A percentile compares a stretch with the other conserved stretches of the same genome.
Conservation (phyloP, 2,113 vertebrate genomes). For the Carollia perspicillata region DNA sequence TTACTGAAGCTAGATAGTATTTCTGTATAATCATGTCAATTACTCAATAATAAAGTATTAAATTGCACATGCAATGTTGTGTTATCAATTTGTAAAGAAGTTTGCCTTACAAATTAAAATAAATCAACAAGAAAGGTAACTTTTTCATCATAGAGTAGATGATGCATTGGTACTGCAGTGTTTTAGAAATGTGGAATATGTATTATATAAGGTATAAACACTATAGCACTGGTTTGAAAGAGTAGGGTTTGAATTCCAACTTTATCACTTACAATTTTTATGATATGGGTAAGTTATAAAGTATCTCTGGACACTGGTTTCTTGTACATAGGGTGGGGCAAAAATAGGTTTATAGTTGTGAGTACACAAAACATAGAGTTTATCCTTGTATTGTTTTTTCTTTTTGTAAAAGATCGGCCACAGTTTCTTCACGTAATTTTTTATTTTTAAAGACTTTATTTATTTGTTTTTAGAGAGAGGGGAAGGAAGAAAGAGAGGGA, state of each 20-base stretch:
- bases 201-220: neutral
- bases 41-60: neutral
- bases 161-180: neutral
- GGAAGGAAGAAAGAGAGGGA: too few species aligned
- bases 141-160: neutral
- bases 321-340: neutral
- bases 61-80: neutral
- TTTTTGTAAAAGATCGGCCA: too few species aligned
- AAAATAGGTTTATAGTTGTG: neutral
- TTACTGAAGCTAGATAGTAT: neutral
- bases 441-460: too few species aligned
- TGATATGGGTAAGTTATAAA: neutral
- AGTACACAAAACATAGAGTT: neutral
- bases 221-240: neutral
- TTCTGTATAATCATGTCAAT: neutral
- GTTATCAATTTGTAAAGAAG: neutral
- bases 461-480: too few species aligned
- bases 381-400: too few species aligned
- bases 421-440: too few species aligned
- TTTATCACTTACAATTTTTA: neutral
- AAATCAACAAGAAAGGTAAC: neutral
- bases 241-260: neutral
- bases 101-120: neutral
- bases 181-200: neutral
- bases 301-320: neutral